Evolutionary conservation across 2,888 invertebrate species (phyloP), one percentile per base, ranked within the genome.

Genomic region (Perizoma affinitatum): DNA sequence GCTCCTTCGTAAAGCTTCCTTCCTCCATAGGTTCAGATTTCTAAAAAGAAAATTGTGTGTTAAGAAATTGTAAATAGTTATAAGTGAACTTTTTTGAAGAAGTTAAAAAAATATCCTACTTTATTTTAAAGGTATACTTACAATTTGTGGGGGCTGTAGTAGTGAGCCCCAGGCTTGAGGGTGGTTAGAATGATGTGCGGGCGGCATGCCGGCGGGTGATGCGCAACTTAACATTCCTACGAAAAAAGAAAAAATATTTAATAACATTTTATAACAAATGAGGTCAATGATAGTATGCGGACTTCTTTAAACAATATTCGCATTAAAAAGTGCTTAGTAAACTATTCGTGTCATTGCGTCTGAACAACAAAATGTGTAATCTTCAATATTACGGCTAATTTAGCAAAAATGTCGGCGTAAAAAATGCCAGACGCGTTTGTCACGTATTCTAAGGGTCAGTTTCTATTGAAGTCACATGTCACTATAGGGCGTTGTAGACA

Each of bases 21-120:
- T 87, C 90, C 65, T 88, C 90, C 86, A 81, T 89, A 59, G 81
- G 90, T 79, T 94, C 94, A 64, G 93, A 85, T 92, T 94, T 94
- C 95, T 94, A 87, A 9, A 90, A 84, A 81, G 61, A 80, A 78
- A 59, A 22, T 53, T 34, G 57, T 7, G 38, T 33, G 8, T 2
- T 6, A 41, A 0, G 8, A 41, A 50, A 50, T 22, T 22, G 3
- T 22, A 3, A 22, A 22, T 22, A 22, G 22, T 22, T 22, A 22
- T 22, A 3, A 2, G 22, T 22, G 22, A 22, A 22, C 22, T 22
- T 22, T 22, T 22, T 22, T 22, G 1, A 22, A 22, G 22, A 22
- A 22, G 22, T 22, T 22, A 22, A 22, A 22, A n/a, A 22, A 22
- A 22, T 22, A 22, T 22, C 22, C 22, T 2, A 22, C 22, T 7